Base-by-base conservation (phyloP, 2,888 invertebrate species). In the Allacma fusca region DNA sequence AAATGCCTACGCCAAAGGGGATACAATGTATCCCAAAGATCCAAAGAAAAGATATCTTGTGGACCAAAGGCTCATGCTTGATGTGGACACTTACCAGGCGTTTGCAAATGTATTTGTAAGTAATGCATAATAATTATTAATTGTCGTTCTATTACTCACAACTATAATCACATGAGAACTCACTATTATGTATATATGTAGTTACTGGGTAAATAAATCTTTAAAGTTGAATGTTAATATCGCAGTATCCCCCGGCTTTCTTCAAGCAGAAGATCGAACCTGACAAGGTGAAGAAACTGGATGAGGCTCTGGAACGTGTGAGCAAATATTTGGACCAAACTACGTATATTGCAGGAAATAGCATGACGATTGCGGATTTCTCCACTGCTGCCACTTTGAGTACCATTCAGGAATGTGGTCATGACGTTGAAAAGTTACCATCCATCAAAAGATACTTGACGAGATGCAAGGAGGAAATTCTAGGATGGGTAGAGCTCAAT, bases 61-160 rank as follows among this genome's bases (percentile, higher is more conserved):
- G 69, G 93, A 95, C 87, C 92, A 93, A 85, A 89, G 92, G 76
- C 87, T 95, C 78, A 93, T 91, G 87, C 95, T 94, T 86, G 94
- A 95, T 40, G 40, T 40, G 40, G 40, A 40, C 40, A 40, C 40
- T 40, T 40, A 40, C 13, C 85, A 40, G 40, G 40, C 40, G 5
- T 40, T 40, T 13, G 40, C 40, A 5, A 40, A 40, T 40, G 40
- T 40, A 9, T 40, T 40, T 40, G 40, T 40, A 40, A 40, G 40
- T 9, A 9, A 40, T 9, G 5, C 5, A 40, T 40, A 40, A 40
- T 40, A 40, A 13, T 40, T 40, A 9, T 40, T 40, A 13, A 40
- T 13, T 40, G 13, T 9, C 40, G 13, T n/a, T n/a, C n/a, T n/a
- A 40, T 40, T 40, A 40, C 13, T 40, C 13, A 40, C 13, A 40